Conservation (phyloP, 1,140 invertebrate genomes). For the Drosophila pallidifrons region DNA sequence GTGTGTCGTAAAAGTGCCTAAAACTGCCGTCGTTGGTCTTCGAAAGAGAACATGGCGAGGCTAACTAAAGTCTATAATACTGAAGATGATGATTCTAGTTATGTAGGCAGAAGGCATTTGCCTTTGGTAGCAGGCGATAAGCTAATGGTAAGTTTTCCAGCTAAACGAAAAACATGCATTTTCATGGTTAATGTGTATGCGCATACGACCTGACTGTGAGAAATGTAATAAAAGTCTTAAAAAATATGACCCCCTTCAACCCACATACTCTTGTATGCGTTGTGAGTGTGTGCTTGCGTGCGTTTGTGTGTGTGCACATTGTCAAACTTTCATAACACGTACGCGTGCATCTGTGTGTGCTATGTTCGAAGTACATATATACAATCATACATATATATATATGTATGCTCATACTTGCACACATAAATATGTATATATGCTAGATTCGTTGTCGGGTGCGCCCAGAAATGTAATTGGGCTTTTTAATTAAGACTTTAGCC, state of each 20-base stretch:
- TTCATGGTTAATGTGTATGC: neutral
- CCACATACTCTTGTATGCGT: conserved; percentile 36
- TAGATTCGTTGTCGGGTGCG: conserved; percentile 24
- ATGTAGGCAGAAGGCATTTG: conserved; percentile 79
- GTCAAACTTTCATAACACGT: conserved; percentile 59
- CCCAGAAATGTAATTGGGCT: conserved; percentile 49
- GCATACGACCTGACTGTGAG: neutral
- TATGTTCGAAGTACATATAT: conserved; percentile 42
- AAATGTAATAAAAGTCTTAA: conserved; percentile 44
- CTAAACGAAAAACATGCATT: neutral
- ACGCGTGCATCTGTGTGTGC: conserved; percentile 44
- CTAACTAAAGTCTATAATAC: conserved; percentile 82
- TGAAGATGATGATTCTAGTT: conserved; percentile 77
- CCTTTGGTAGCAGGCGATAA: conserved; percentile 80
- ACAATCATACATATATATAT: conserved; percentile 17
- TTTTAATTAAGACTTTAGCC: conserved; percentile 66
- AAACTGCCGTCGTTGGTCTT: conserved; percentile 67
- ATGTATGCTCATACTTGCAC: neutral
- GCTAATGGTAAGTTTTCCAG: conserved; percentile 67
- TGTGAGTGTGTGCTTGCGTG: conserved; percentile 24
- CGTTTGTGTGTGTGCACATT: conserved; percentile 41
- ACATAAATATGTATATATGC: conserved; percentile 4
- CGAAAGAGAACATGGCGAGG: conserved; percentile 76
- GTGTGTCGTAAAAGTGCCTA: conserved; percentile 66
- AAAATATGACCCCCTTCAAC: conserved; percentile 53